phyloP scores from a whole-genome alignment of 2,797 vertebrate species.

The Scolopax rusticola region DNA sequence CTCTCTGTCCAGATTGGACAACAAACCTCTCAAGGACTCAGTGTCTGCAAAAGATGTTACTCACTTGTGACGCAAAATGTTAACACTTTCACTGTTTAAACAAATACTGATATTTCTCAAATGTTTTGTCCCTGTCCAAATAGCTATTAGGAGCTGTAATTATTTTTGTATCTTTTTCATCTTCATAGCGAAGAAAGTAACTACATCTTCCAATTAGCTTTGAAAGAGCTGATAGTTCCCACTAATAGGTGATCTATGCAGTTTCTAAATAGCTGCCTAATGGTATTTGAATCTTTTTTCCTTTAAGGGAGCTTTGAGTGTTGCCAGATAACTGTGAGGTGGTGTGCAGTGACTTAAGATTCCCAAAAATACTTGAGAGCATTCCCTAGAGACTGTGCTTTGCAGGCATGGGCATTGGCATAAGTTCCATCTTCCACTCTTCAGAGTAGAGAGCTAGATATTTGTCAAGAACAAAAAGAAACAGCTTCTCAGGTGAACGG shows the following conservation, averaged over 20 bases:
- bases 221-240: neutral
- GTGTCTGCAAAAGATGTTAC: neutral
- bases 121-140: neutral
- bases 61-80: neutral
- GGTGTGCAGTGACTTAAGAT: neutral
- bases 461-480: neutral
- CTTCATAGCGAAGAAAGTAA: neutral
- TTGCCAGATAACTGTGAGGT: neutral
- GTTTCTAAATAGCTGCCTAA: neutral
- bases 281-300: neutral
- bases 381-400: neutral
- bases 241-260: neutral
- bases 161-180: neutral
- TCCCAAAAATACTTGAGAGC: neutral
- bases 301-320: neutral
- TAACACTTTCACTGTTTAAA: neutral
- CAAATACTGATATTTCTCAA: neutral
- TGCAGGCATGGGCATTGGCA: neutral
- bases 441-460: neutral
- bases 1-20: neutral
- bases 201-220: neutral
- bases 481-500: neutral
- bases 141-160: neutral
- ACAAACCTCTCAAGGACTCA: neutral
- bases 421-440: neutral